Conservation (phyloP, 2,888 invertebrate genomes). For the Hypolimnas misippus region DNA sequence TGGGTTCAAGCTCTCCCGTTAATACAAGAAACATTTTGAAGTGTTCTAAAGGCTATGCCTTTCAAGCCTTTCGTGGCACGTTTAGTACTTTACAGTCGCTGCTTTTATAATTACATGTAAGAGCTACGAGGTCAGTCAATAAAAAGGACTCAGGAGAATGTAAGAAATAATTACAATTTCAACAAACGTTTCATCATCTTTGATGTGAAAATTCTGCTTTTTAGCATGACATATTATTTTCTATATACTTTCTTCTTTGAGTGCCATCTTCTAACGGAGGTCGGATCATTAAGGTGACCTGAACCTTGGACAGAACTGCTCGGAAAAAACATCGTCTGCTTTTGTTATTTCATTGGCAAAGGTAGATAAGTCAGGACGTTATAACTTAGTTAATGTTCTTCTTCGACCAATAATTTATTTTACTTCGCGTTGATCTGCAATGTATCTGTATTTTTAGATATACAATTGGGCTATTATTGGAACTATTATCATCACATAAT, state of each 20-base stretch:
- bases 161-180: background rate
- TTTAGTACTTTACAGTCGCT: slow-evolving; percentile 18
- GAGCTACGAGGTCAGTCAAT: background rate
- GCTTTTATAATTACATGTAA: slow-evolving; percentile 15
- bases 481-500: no score
- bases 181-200: background rate
- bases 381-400: no score
- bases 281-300: slow-evolving; percentile 6
- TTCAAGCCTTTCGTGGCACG: slow-evolving; percentile 18
- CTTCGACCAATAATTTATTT: no score
- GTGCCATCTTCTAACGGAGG: background rate
- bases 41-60: slow-evolving; percentile 18
- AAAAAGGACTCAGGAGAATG: background rate
- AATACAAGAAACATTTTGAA: slow-evolving; percentile 30
- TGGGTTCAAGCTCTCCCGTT: slow-evolving; percentile 17
- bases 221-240: background rate
- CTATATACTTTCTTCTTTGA: background rate
- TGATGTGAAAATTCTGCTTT: background rate
- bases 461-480: no score
- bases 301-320: background rate
- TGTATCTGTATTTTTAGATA: no score
- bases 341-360: background rate
- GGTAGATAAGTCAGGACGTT: background rate
- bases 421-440: no score
- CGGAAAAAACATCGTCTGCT: background rate